phyloP scores from a whole-genome alignment of 2,888 invertebrate genomes.

The Stegophylla sp. region DNA sequence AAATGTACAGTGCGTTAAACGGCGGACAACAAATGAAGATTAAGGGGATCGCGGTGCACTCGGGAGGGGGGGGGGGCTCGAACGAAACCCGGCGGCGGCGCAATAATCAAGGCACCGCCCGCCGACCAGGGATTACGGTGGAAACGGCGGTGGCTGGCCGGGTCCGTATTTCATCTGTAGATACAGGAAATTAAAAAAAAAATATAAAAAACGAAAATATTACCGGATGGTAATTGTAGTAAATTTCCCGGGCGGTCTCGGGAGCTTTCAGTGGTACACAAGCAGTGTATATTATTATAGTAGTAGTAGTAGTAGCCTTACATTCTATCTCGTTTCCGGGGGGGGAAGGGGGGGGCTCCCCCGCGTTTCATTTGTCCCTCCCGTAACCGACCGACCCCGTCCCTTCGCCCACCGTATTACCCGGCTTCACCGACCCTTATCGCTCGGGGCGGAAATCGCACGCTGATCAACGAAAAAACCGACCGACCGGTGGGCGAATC shows the following conservation, averaged over 20 bases:
- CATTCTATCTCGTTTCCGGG: no score
- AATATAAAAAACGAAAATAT: constrained; percentile 21
- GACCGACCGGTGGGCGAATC: no score
- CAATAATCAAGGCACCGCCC: not conserved
- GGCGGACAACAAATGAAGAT: constrained; percentile 44
- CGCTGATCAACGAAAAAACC: no score
- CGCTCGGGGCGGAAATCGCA: no score
- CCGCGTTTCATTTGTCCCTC: no score
- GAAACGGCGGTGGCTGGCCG: constrained; percentile 38
- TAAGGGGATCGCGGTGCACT: constrained; percentile 35
- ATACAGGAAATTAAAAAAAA: constrained; percentile 57
- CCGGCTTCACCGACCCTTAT: no score
- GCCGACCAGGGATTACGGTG: constrained; percentile 40
- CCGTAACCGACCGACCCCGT: no score
- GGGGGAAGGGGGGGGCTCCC: no score
- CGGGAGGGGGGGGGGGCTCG: constrained; percentile 34
- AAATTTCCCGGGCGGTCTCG: constrained; percentile 53
- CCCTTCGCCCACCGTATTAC: no score
- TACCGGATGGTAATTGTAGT: constrained; percentile 56
- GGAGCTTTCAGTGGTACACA: no score
- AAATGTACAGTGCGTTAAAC: constrained; percentile 22
- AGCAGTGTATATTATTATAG: no score
- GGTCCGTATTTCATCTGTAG: constrained; percentile 51
- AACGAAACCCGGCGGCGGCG: not conserved
- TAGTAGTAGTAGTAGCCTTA: no score